These are phyloP conservation scores for Sterna hirundo DNA, from an alignment of 2,113 vertebrate species.

Conservation along the genomic window DNA sequence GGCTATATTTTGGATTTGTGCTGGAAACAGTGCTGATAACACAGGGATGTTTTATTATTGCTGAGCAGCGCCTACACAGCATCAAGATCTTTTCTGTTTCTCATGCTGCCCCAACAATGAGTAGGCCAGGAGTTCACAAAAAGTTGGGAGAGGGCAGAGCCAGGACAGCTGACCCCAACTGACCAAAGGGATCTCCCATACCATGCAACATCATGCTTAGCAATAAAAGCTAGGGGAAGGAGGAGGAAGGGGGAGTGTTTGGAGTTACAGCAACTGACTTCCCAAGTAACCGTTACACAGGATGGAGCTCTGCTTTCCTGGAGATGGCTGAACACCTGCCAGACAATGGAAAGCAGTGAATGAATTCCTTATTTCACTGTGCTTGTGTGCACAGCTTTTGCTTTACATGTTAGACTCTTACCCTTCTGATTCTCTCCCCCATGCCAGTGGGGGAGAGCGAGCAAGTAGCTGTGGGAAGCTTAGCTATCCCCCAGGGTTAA, in stretches of 20 bases:
- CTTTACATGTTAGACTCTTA: neutral
- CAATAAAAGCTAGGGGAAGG: neutral
- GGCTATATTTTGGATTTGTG: neutral
- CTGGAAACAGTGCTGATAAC: neutral
- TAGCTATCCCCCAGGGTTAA: neutral
- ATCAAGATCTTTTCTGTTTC: neutral
- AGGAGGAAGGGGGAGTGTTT: neutral
- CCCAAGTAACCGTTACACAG: neutral
- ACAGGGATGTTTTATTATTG: neutral
- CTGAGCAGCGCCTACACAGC: neutral
- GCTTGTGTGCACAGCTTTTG: accelerated
- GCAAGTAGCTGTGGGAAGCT: neutral
- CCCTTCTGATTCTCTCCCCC: neutral
- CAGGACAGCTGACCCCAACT: neutral
- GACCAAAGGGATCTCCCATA: neutral
- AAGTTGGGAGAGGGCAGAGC: neutral
- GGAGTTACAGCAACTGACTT: neutral
- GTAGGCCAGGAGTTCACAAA: neutral
- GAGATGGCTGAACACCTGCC: neutral
- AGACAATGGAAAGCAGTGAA: neutral
- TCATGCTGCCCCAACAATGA: neutral
- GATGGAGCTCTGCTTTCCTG: neutral
- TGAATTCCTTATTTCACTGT: neutral
- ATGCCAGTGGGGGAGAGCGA: too few relatives aligned
- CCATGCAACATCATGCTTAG: neutral